Percentiles rank a stretch among this genome's conserved stretches.
Evolutionary conservation across 2,888 invertebrate species (phyloP).

Genomic region (Scaptomyza cyrtandrae): DNA sequence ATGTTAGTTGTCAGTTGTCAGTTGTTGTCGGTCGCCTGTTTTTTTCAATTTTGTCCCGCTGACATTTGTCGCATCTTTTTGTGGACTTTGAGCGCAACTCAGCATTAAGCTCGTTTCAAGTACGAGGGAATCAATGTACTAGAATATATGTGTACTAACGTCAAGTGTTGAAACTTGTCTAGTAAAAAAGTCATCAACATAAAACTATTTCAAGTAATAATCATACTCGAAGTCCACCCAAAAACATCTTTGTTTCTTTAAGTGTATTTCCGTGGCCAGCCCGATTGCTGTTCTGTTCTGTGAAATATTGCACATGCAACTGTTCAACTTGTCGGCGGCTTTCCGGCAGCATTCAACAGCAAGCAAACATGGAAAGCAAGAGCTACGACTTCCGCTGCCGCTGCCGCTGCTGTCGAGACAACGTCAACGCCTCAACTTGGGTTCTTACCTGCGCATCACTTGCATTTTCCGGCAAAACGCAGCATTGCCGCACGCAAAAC

Average conservation of each 20-base stretch:
- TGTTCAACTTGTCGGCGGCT: conserved; percentile 65
- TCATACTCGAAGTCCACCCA: no score
- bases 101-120: conserved; percentile 9
- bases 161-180: no score
- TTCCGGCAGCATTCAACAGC: conserved; percentile 53
- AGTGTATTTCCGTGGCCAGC: conserved; percentile 29
- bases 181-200: no score
- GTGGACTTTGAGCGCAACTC: background rate
- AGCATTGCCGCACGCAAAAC: conserved; percentile 31
- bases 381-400: conserved; percentile 70
- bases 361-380: conserved; percentile 45
- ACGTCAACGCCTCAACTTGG: conserved; percentile 48
- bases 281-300: conserved; percentile 40
- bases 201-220: no score
- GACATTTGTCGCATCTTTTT: conserved; percentile 71
- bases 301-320: conserved; percentile 66
- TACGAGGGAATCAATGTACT: conserved; percentile 56
- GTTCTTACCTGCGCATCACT: conserved; percentile 62
- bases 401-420: conserved; percentile 21
- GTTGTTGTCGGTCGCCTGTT: conserved; percentile 21
- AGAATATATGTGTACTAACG: no score
- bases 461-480: conserved; percentile 66
- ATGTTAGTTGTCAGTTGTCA: conserved; percentile 34
- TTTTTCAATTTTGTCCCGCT: conserved; percentile 44
- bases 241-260: background rate